Evolutionary conservation across 2,797 vertebrate species (phyloP).

Genomic region (Pseudochaenichthys georgianus): DNA sequence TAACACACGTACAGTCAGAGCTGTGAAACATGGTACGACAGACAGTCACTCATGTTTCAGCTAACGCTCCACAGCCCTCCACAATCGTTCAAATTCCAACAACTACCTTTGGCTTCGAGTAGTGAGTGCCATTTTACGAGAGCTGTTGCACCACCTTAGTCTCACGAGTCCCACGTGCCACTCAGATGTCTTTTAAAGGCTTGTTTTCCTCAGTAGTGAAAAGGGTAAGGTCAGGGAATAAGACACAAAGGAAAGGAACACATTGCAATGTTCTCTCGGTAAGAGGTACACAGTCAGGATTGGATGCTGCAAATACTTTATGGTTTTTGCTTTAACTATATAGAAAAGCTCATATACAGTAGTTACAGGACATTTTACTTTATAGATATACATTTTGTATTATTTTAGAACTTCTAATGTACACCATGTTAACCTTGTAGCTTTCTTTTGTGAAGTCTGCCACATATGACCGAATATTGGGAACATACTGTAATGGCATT

Average conservation of each 20-base stretch:
- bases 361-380: neutral
- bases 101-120: constrained; percentile 53
- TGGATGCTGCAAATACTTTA: neutral
- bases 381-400: neutral
- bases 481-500: constrained; percentile 10
- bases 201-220: constrained; percentile 12
- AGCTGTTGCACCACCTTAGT: constrained; percentile 57
- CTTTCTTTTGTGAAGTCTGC: neutral
- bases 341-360: neutral
- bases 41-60: constrained; percentile 68
- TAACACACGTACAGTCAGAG: constrained; percentile 73
- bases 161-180: constrained; percentile 52
- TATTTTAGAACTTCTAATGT: neutral
- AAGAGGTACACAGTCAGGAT: constrained; percentile 14
- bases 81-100: constrained; percentile 40
- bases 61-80: constrained; percentile 37
- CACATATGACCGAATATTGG: neutral
- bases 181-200: constrained; percentile 42
- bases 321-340: neutral
- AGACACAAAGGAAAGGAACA: constrained; percentile 20
- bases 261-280: constrained; percentile 5
- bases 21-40: constrained; percentile 77
- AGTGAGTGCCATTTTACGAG: constrained; percentile 45
- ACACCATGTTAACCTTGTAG: neutral
- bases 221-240: constrained; percentile 34